These are phyloP conservation scores for Ecliptopera silaceata DNA, from an alignment of 2,888 invertebrate species.

Conservation along the genomic window DNA sequence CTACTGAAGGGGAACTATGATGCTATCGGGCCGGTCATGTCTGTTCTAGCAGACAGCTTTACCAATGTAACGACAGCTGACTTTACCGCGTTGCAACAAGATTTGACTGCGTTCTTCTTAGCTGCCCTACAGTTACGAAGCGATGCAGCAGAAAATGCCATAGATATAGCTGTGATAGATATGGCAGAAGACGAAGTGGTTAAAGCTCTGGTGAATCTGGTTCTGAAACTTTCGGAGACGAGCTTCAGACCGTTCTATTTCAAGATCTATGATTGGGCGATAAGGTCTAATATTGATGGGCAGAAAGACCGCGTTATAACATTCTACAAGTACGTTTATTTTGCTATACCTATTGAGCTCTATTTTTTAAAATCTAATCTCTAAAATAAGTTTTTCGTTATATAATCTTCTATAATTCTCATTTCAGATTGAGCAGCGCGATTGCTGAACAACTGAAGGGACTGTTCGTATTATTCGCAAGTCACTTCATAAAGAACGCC, in stretches of 20 bases:
- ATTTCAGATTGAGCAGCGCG: conserved; percentile 87
- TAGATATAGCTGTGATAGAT: conserved; percentile 69
- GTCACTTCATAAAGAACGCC: conserved; percentile 92
- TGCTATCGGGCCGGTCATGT: conserved; percentile 88
- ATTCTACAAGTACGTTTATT: conserved; percentile 86
- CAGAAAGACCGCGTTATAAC: conserved; percentile 88
- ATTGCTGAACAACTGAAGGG: conserved; percentile 93
- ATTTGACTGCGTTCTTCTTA: conserved; percentile 89
- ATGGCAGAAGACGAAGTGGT: conserved; percentile 89
- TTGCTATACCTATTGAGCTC: not conserved
- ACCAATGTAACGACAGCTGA: conserved; percentile 84
- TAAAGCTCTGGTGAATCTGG: conserved; percentile 89
- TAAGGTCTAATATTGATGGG: conserved; percentile 81
- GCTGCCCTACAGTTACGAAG: conserved; percentile 87
- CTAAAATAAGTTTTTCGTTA: too few relatives aligned
- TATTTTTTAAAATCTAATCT: too few relatives aligned
- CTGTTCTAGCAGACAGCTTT: conserved; percentile 89
- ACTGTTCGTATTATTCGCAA: conserved; percentile 94
- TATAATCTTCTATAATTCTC: too few relatives aligned
- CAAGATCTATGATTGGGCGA: conserved; percentile 94
- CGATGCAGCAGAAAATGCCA: conserved; percentile 66
- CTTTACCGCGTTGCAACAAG: conserved; percentile 85
- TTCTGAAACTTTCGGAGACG: conserved; percentile 94
- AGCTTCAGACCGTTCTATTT: conserved; percentile 95
- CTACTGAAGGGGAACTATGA: conserved; percentile 83